A percentile compares a stretch with the other conserved stretches of the same genome.
These are phyloP conservation scores for Odontothrips loti DNA, from an alignment of 2,888 invertebrate genomes.

Conservation along the genomic window DNA sequence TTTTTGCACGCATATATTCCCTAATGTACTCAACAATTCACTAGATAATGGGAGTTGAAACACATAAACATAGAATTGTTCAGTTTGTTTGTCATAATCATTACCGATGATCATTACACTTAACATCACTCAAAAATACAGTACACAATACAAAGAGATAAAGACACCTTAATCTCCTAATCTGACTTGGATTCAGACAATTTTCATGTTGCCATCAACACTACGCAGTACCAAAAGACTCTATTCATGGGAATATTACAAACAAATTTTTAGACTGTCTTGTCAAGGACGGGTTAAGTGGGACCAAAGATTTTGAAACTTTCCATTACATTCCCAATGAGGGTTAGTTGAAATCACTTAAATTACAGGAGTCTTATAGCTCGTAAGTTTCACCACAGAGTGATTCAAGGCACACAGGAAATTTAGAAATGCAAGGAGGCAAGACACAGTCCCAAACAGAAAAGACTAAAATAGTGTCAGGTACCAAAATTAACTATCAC, in stretches of 20 bases:
- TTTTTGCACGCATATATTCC: neutral
- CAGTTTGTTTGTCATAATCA: too few relatives aligned
- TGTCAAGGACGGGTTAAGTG: neutral
- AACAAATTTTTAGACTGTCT: neutral
- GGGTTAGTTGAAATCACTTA: neutral
- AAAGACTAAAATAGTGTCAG: neutral
- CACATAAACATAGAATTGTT: too few relatives aligned
- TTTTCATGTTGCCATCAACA: too few relatives aligned
- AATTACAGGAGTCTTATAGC: conserved; percentile 7
- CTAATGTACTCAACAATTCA: neutral
- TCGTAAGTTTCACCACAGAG: conserved; percentile 12
- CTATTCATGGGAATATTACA: neutral
- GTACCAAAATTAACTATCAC: conserved; percentile 37
- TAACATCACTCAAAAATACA: too few relatives aligned
- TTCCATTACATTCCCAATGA: too few relatives aligned
- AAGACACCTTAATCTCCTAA: neutral
- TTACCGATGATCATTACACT: too few relatives aligned
- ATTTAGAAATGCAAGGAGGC: conserved; percentile 14
- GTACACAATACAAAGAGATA: neutral
- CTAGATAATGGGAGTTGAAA: neutral
- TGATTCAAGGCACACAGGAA: conserved; percentile 19
- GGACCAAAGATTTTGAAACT: neutral
- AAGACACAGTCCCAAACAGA: conserved; percentile 23
- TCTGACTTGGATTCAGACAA: too few relatives aligned
- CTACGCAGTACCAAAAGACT: neutral